phyloP scores from a whole-genome alignment of 1,140 invertebrate genomes.

The Cotesia typhae region DNA sequence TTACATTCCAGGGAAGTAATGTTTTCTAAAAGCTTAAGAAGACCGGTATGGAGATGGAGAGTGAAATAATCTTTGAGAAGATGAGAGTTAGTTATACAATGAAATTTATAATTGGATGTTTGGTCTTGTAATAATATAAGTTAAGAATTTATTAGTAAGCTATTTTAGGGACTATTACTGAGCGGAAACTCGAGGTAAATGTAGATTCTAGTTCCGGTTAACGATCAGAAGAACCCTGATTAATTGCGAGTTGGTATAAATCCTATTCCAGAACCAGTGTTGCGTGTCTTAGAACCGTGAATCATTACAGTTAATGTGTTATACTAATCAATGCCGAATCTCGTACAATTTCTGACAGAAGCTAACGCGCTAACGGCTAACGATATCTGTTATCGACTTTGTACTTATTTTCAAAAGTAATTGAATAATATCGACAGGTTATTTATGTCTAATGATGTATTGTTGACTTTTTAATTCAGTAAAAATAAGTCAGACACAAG shows the following conservation, averaged over 20 bases:
- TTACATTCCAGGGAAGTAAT: background rate
- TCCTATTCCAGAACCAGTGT: conserved; percentile 11
- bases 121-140: background rate
- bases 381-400: background rate
- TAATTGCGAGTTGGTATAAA: conserved; percentile 20
- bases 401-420: background rate
- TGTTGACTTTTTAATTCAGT: too few species aligned
- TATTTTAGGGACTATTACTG: conserved; percentile 4
- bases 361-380: background rate
- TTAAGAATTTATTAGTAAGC: conserved; percentile 6
- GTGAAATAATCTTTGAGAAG: too few species aligned
- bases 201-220: conserved; percentile 21
- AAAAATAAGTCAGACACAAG: too few species aligned
- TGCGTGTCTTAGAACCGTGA: conserved; percentile 14
- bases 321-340: background rate
- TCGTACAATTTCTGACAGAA: background rate
- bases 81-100: too few species aligned
- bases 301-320: background rate
- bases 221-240: conserved; percentile 27
- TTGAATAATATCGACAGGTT: too few species aligned
- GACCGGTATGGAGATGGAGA: background rate
- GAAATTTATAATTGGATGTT: background rate
- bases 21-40: background rate
- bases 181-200: conserved; percentile 23
- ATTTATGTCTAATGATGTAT: too few species aligned